Base-by-base conservation (phyloP, 2,113 vertebrate species). In the Caloenas nicobarica region DNA sequence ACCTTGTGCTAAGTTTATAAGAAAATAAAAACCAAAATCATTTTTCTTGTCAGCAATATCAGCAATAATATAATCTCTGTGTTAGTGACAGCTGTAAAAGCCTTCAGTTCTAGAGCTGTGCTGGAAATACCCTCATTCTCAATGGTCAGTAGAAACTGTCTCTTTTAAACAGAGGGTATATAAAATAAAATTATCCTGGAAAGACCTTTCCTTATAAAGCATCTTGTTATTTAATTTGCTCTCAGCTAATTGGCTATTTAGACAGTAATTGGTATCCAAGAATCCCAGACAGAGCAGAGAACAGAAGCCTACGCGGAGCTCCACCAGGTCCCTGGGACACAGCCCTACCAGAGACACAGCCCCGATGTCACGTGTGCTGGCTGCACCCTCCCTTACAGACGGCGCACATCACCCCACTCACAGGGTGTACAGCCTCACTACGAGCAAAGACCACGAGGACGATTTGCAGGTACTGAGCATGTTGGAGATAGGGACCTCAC, bases 391-490 rank as follows among this genome's bases (percentile, higher is more conserved):
- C 29, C 34, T 42, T 18, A 17, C n/a, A 46, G 79, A 64, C 2
- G 28, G 36, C 62, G 24, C 10, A 34, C 13, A 7, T 10, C 40
- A 23, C 7, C 58, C 40, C 40, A 24, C 44, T 16, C 51, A 17
- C 0, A 0, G 14, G 3, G 24, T 7, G 36, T 13, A 5, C 0
- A 10, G 73, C 42, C 24, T 36, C 34, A 5, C 18, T 38, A 23
- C 4, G 3, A 6, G 5, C 19, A 64, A 74, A 13, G 60, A n/a
- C 42, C 25, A 7, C 0, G 10, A 79, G 53, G 50, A 38, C n/a
- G 44, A 16, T 3, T 7, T 79, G 61, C 22, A 53, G 58, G n/a
- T 42, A 29, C 31, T 2, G 34, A 61, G n/a, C 21, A 33, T 0
- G 10, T 2, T 25, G 64, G 72, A 84, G 23, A 3, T 11, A 62